A percentile compares a stretch with the other conserved stretches of the same genome.
Evolutionary conservation across 2,888 invertebrate species (phyloP).

Genomic region (Sphaeridia pumilis): DNA sequence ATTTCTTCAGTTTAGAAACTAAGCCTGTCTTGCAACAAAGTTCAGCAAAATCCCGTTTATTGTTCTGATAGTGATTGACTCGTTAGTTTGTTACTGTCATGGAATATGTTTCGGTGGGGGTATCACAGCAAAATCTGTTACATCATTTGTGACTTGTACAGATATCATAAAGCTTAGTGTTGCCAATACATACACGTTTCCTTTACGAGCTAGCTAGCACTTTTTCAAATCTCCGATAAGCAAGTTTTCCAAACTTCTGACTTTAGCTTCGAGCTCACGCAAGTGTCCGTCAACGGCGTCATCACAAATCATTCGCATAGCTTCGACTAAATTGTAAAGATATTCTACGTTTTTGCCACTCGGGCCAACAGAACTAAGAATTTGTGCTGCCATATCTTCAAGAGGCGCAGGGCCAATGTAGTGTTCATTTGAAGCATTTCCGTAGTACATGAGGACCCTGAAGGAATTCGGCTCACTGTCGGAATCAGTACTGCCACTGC

Average conservation of each 20-base stretch:
- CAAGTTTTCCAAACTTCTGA: slow-evolving; percentile 37
- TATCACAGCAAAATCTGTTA: too few relatives aligned
- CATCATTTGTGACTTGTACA: not conserved
- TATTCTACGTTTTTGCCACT: slow-evolving; percentile 89
- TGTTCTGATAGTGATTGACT: too few relatives aligned
- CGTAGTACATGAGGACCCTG: slow-evolving; percentile 66
- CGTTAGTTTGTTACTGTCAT: not conserved
- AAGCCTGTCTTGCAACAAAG: not conserved
- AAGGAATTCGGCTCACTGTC: slow-evolving; percentile 37
- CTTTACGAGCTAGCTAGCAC: not conserved
- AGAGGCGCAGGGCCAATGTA: slow-evolving; percentile 65
- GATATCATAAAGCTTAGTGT: not conserved
- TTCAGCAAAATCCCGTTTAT: not conserved
- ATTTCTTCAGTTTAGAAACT: not conserved
- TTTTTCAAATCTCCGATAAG: not conserved
- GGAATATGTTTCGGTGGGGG: not conserved
- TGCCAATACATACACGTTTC: not conserved
- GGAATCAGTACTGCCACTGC: not conserved
- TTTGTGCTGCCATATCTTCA: slow-evolving; percentile 66
- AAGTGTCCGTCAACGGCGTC: slow-evolving; percentile 64
- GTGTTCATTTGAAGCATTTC: slow-evolving; percentile 65
- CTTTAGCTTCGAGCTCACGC: slow-evolving; percentile 55
- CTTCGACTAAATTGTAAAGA: slow-evolving; percentile 66
- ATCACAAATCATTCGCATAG: slow-evolving; percentile 64
- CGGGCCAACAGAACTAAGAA: slow-evolving; percentile 59